Evolutionary conservation across 2,113 vertebrate species (phyloP).

Genomic region (Glaucomys volans): DNA sequence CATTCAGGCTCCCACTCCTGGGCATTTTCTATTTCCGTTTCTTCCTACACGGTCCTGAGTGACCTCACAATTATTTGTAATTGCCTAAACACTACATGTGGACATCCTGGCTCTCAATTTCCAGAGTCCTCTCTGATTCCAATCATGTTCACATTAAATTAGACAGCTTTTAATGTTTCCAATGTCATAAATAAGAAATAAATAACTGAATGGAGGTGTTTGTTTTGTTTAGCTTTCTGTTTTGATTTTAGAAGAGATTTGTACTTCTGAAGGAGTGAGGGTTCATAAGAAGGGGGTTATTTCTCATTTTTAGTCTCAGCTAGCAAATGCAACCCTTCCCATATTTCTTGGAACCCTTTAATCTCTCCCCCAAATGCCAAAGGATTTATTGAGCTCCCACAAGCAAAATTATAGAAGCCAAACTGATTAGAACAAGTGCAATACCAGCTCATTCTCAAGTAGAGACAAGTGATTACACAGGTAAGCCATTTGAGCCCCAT

Average conservation of each 20-base stretch:
- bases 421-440: background rate
- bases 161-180: background rate
- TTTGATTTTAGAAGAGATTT: conserved; percentile 19
- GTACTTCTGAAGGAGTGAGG: background rate
- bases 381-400: background rate
- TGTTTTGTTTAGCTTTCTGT: background rate
- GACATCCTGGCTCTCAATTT: background rate
- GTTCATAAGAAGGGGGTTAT: background rate
- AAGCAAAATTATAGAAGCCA: conserved; percentile 17
- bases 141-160: background rate
- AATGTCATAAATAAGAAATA: background rate
- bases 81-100: background rate
- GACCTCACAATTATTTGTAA: background rate
- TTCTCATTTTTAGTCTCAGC: conserved; percentile 4
- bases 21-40: background rate
- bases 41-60: background rate
- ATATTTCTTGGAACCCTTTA: conserved; percentile 20
- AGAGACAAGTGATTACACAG: background rate
- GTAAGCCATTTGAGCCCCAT: background rate
- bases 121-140: conserved; percentile 2
- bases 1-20: background rate
- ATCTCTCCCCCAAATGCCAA: background rate
- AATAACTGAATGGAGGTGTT: background rate
- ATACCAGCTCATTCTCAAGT: background rate
- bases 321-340: background rate